Conservation (phyloP, 2,113 vertebrate species). For the Ciconia stormi region DNA sequence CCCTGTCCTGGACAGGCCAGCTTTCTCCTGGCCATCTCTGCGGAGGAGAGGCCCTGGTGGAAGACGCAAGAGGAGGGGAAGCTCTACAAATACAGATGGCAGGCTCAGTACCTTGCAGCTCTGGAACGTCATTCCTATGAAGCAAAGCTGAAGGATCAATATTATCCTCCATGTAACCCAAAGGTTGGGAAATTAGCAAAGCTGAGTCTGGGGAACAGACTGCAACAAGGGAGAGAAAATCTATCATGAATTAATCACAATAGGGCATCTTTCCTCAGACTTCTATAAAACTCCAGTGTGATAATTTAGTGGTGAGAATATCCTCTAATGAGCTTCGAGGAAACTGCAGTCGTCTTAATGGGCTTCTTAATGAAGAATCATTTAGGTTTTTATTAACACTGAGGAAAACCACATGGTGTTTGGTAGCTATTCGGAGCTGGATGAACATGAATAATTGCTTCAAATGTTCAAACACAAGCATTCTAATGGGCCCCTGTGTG, state of each 20-base stretch:
- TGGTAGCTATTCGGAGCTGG: conserved; percentile 49
- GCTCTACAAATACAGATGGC: background rate
- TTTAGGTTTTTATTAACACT: conserved; percentile 78
- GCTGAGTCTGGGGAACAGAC: background rate
- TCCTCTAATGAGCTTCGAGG: conserved; percentile 74
- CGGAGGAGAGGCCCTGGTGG: background rate
- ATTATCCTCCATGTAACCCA: background rate
- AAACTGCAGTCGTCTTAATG: conserved; percentile 76
- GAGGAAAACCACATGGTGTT: conserved; percentile 71
- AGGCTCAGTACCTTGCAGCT: background rate
- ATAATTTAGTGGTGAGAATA: conserved; percentile 73
- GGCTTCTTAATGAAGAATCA: conserved; percentile 80
- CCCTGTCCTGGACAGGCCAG: background rate
- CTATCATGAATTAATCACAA: conserved; percentile 65
- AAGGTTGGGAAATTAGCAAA: background rate
- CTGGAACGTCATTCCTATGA: background rate
- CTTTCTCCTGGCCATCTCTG: background rate
- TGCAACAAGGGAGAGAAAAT: conserved; percentile 3
- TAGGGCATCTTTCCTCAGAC: conserved; percentile 45
- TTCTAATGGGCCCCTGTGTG: conserved; percentile 36
- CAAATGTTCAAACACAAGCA: conserved; percentile 33
- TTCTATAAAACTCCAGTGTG: conserved; percentile 58
- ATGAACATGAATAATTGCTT: conserved; percentile 63
- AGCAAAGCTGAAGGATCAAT: background rate
- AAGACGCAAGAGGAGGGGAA: background rate